Conservation (phyloP, 2,113 vertebrate genomes). For the Macrotis lagotis region DNA sequence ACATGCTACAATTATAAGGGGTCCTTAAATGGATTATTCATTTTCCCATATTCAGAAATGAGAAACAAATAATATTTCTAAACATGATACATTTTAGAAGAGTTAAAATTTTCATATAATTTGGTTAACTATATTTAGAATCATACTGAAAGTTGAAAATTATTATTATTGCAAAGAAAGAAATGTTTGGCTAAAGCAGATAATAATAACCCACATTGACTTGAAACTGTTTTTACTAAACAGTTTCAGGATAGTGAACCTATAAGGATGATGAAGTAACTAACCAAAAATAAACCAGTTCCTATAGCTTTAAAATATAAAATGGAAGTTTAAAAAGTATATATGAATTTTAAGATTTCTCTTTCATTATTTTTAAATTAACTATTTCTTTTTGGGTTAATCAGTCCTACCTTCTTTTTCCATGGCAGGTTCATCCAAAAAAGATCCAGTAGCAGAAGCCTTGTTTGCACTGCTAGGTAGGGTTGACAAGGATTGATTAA, state of each 20-base stretch:
- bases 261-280: background rate
- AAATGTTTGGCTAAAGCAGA: background rate
- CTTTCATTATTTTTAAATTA: background rate
- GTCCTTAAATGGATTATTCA: too few relatives aligned
- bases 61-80: too few relatives aligned
- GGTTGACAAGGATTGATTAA: conserved; percentile 70
- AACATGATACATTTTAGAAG: too few relatives aligned
- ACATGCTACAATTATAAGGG: too few relatives aligned
- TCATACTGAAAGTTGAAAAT: background rate
- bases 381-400: background rate
- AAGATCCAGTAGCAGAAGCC: background rate
- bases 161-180: background rate
- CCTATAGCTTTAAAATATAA: conserved; percentile 16
- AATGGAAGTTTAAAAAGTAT: background rate
- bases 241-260: background rate
- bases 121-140: too few relatives aligned
- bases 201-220: background rate
- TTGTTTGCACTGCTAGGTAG: conserved; percentile 53
- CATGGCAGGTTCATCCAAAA: background rate
- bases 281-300: conserved; percentile 30
- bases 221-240: background rate
- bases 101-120: too few relatives aligned
- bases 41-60: too few relatives aligned
- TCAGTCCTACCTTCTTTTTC: background rate
- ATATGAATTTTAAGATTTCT: background rate